phyloP scores from a whole-genome alignment of 1,140 invertebrate genomes.

The Choristoneura fumiferana region DNA sequence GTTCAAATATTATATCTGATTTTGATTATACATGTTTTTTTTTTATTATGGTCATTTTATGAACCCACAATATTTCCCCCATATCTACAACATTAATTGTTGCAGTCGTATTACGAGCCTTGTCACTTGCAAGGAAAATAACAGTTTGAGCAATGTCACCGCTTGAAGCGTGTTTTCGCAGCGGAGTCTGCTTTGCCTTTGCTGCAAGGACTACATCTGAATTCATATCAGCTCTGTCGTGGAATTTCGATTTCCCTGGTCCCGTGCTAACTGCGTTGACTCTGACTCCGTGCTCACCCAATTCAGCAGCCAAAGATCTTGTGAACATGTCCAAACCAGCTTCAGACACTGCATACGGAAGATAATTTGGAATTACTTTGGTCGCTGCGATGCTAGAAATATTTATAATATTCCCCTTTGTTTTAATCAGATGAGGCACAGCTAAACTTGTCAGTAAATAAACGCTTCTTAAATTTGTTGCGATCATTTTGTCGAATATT shows the following conservation, averaged over 20 bases:
- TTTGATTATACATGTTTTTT: too few relatives aligned
- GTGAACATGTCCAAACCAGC: conserved; percentile 87
- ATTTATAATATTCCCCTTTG: conserved; percentile 86
- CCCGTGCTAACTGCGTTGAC: conserved; percentile 81
- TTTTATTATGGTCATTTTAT: too few relatives aligned
- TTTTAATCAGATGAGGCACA: conserved; percentile 83
- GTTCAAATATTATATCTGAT: too few relatives aligned
- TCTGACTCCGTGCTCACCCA: conserved; percentile 82
- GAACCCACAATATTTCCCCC: too few relatives aligned
- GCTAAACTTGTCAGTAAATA: conserved; percentile 85
- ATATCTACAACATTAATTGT: conserved; percentile 18
- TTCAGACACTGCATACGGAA: conserved; percentile 87
- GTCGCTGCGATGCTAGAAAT: conserved; percentile 86
- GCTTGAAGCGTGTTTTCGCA: background rate
- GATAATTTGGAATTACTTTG: conserved; percentile 78
- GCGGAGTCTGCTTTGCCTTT: conserved; percentile 76
- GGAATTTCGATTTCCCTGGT: too few relatives aligned
- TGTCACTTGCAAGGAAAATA: conserved; percentile 17
- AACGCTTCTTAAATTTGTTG: conserved; percentile 83
- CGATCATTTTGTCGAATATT: conserved; percentile 83
- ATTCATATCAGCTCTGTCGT: too few relatives aligned
- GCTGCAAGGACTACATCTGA: background rate
- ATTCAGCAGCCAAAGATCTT: conserved; percentile 80
- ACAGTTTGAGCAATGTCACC: conserved; percentile 15
- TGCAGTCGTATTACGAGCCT: conserved; percentile 13